Percentiles rank a stretch among this genome's conserved stretches.
Conservation (phyloP, 2,888 invertebrate genomes). For the Nemapogon koenigi region DNA sequence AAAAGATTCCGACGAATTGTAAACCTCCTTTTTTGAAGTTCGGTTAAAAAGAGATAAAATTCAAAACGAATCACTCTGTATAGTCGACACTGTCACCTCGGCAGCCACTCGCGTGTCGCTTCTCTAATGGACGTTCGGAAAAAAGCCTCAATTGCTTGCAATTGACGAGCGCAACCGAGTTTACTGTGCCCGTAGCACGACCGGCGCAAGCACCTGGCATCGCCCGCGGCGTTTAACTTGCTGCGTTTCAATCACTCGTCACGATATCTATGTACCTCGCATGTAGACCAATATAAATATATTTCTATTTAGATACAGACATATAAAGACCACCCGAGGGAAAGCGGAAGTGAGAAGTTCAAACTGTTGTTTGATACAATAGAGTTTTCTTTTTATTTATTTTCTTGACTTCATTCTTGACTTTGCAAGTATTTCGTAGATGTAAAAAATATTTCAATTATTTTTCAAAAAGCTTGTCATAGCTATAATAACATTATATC, state of each 20-base stretch:
- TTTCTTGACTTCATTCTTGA: no score
- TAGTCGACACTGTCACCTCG: constrained; percentile 23
- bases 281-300: neutral
- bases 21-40: no score
- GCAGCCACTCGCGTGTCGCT: constrained; percentile 38
- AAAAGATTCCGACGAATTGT: no score
- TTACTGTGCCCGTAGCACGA: neutral
- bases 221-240: neutral
- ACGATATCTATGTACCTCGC: neutral
- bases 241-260: neutral
- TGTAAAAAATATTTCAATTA: no score
- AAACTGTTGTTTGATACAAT: no score
- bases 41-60: constrained; percentile 2
- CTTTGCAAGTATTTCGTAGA: no score
- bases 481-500: no score
- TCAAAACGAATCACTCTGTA: constrained; percentile 24
- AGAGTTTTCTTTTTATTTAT: no score
- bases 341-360: no score
- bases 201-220: neutral
- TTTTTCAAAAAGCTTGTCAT: no score
- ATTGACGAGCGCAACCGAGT: constrained; percentile 36
- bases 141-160: constrained; percentile 51
- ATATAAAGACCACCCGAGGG: no score
- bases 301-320: neutral
- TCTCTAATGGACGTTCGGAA: constrained; percentile 42